phyloP scores from a whole-genome alignment of 2,113 vertebrate genomes.

The Sialia sialis region DNA sequence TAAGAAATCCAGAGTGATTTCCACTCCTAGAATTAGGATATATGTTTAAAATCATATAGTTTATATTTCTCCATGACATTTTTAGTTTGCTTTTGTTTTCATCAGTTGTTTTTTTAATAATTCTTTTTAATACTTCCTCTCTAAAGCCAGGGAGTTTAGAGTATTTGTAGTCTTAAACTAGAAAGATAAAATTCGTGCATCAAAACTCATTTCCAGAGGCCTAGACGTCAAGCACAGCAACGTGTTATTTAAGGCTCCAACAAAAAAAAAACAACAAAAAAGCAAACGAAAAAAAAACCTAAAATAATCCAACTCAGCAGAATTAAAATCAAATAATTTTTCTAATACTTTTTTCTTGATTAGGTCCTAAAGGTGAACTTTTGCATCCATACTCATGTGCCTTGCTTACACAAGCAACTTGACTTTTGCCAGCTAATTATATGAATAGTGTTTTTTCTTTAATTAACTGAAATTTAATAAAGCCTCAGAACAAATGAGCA shows the following conservation, averaged over 20 bases:
- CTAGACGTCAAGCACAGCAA: neutral
- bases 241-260: neutral
- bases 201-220: neutral
- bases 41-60: neutral
- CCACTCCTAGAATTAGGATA: neutral
- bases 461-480: neutral
- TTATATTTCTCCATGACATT: neutral
- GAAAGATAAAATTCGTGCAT: neutral
- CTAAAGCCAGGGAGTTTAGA: neutral
- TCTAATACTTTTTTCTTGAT: neutral
- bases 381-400: neutral
- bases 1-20: neutral
- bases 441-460: neutral
- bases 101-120: neutral
- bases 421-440: neutral
- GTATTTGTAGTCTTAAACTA: neutral
- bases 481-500: neutral
- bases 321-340: neutral
- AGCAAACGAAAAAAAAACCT: rapidly evolving
- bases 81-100: neutral
- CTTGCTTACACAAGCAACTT: neutral
- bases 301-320: neutral
- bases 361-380: neutral
- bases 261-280: neutral
- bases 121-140: neutral